These are phyloP conservation scores for Hesperophylax magnus DNA, from an alignment of 1,140 invertebrate genomes.

Conservation along the genomic window DNA sequence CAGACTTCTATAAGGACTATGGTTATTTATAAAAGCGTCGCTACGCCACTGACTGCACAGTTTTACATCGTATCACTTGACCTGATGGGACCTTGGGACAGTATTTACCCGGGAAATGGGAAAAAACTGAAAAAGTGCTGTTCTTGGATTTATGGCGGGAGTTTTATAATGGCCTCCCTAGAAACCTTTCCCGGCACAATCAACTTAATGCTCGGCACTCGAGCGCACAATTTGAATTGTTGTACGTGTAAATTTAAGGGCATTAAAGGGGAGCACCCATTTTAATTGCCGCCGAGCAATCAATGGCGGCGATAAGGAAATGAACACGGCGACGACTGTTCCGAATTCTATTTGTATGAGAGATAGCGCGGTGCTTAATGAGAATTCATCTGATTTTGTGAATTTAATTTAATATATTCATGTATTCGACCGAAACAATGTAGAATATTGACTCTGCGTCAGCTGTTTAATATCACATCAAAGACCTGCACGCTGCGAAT, in stretches of 20 bases:
- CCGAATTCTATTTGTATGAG: neutral
- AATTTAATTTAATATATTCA: neutral
- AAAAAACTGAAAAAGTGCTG: neutral
- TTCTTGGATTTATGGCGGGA: constrained; percentile 14
- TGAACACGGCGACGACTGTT: neutral
- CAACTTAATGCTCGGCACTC: constrained; percentile 15
- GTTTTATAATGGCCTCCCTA: constrained; percentile 26
- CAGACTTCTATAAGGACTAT: no score
- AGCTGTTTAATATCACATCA: no score
- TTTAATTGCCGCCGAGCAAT: constrained; percentile 9
- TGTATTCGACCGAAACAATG: neutral
- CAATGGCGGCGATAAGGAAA: constrained; percentile 15
- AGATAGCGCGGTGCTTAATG: neutral
- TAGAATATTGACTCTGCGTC: neutral
- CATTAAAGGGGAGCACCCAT: neutral
- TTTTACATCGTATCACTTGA: no score
- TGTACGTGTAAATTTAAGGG: neutral
- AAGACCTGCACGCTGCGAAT: no score
- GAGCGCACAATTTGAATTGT: constrained; percentile 9
- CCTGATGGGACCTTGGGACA: no score
- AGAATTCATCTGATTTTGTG: constrained; percentile 4
- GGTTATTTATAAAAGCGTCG: no score
- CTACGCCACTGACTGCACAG: no score
- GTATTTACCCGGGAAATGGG: neutral
- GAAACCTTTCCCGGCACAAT: constrained; percentile 4